Base-by-base conservation (phyloP, 2,797 vertebrate species). In the Selene dorsalis region DNA sequence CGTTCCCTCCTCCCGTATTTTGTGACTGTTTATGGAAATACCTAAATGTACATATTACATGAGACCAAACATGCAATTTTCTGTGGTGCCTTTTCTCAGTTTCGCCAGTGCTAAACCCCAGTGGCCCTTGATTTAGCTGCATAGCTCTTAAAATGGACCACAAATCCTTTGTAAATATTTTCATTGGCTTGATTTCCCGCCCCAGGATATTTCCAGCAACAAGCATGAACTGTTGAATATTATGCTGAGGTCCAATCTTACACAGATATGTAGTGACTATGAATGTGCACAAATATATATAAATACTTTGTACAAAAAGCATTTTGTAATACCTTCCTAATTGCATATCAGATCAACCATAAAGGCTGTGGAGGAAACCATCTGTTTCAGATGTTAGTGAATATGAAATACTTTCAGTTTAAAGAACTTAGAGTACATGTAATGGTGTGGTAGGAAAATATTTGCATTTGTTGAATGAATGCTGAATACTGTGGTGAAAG, bases 41-140 rank as follows among this genome's bases (percentile, higher is more conserved):
- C 67, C 50, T 81, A 41, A 41, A 64, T 71, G 38, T 69, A 76
- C 65, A 80, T 63, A 64, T 63, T 70, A 17, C 12, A 66, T 70
- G 59, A 81, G 45, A 73, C 47, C 50, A 81, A 84, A 64, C 24
- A 39, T 1, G 2, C 17, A 7, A 16, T 56, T 61, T 71, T 63
- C 59, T 63, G 20, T 35, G 47, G 35, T 77, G 30, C 5, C 2
- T 63, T 56, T 75, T 22, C 22, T 82, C 58, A 47, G 4, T 68
- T 75, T 80, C 45, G 48, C 53, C 4, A 6, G 13, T 41, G 28
- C 18, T 9, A 56, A 67, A 73, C 65, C 28, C 57, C 22, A 16
- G n/a, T 60, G 22, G 43, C 30, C 32, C 17, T 80, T 70, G 24
- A 30, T 67, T 48, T 55, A 11, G 28, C 30, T 26, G 22, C 59